Evolutionary conservation across 1,140 invertebrate species (phyloP), one percentile per base, ranked within the genome.

Genomic region (Samia ricini): DNA sequence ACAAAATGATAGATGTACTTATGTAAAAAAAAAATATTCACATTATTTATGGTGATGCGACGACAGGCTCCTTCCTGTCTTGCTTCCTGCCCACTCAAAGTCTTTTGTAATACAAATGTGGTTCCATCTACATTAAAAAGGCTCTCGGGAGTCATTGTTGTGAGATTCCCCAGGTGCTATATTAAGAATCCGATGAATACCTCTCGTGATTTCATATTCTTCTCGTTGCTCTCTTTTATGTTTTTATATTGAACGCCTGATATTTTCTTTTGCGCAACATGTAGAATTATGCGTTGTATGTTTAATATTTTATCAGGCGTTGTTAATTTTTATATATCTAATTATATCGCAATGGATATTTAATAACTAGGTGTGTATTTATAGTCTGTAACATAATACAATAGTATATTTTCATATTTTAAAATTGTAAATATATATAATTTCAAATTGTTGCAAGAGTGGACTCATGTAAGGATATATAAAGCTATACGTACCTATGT

Each of bases 91-190:
- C 5, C 54, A 26, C 23, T 20, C 56, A 26, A 51, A 52, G 63
- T 66, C 61, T 69, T 52, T 42, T 42, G 33, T 42, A 42, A 42
- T 42, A 42, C 33, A 42, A 42, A 42, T 42, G 15, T 42, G 22
- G 50, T 29, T 21, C 18, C 61, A 68, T 68, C 59, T 59, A 60
- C 54, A 65, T 64, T 65, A 60, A 64, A 61, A 64, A 67, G 61
- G 56, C 29, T 50, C n/a, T 57, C 29, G 29, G 60, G 52, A 21
- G 56, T 56, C 36, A 60, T 69, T 69, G 60, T n/a, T 69, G 59
- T 60, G 49, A n/a, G 33, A 42, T 42, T 1, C 33, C 29, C 51
- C 56, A 62, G 63, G 60, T 60, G 56, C 60, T 56, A 58, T 61
- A 61, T 64, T 69, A 56, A 54, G 36, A 22, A 22, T 63, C 56